A percentile compares a stretch with the other conserved stretches of the same genome.
These are phyloP conservation scores for Grammomys surdaster DNA, from an alignment of 2,113 vertebrate genomes.

Conservation along the genomic window DNA sequence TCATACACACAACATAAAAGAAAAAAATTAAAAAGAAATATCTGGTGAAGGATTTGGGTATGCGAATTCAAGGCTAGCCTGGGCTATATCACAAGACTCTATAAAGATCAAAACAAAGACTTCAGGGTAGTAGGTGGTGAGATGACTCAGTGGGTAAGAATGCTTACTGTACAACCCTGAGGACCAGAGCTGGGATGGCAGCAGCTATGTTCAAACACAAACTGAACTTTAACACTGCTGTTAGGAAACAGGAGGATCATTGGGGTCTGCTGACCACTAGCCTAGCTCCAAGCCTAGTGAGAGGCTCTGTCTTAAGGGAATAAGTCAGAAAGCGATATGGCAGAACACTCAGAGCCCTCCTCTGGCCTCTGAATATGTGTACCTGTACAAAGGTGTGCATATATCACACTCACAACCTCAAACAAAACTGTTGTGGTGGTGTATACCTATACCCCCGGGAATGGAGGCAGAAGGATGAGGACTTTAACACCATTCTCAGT, in stretches of 20 bases:
- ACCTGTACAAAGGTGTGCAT: not conserved
- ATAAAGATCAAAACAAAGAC: not conserved
- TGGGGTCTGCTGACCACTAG: not conserved
- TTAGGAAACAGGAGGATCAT: not conserved
- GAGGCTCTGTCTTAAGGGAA: not conserved
- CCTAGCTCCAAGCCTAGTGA: not conserved
- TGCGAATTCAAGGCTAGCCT: not conserved
- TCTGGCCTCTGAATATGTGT: not conserved
- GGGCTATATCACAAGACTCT: not conserved
- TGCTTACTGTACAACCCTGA: not conserved
- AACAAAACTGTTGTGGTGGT: not conserved
- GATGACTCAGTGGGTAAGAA: not conserved
- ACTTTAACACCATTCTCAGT: not conserved
- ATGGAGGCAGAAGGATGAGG: not conserved
- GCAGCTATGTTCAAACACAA: not conserved
- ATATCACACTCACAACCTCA: not conserved
- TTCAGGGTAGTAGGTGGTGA: too few species aligned
- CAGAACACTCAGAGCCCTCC: not conserved
- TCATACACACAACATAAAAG: not conserved
- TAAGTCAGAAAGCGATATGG: not conserved
- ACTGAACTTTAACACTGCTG: not conserved
- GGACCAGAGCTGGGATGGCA: not conserved
- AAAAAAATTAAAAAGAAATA: not conserved
- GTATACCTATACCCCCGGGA: not conserved
- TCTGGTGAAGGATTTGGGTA: not conserved